Base-by-base conservation (phyloP, 2,113 vertebrate genomes). In the Pampusana beccarii region DNA sequence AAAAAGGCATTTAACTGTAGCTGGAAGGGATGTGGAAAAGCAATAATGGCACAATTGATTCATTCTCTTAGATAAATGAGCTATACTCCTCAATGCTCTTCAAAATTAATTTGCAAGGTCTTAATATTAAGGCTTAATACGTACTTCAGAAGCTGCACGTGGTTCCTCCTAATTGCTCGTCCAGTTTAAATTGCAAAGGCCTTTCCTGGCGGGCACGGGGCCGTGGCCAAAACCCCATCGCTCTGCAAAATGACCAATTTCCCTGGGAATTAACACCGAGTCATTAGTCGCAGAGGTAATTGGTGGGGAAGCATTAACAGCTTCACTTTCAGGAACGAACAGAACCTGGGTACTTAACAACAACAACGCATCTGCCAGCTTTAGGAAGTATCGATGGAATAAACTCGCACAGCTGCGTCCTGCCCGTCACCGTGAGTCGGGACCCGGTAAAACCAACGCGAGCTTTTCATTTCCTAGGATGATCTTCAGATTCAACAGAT, bases 341-440 rank as follows among this genome's bases (percentile, higher is more conserved):
- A 17, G 50, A 16, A 75, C 44, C 44, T 19, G 19, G 25, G 8
- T n/a, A 9, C 62, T 62, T 61, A 25, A 29, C 2, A 46, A 46
- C 19, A 40, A 28, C 15, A 14, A 25, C 3, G 6, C 4, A 53
- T 23, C 26, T 73, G 34, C 44, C 77, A 56, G 28, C 3, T 33
- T 18, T 1, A 48, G 58, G 83, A 38, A 79, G 50, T 8, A 36
- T 58, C 77, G 14, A 38, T 28, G 31, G 26, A 69, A 44, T 21
- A 15, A 65, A 33, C 29, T 51, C 9, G 0, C 3, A 9, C 34
- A 72, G 38, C 62, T 31, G 8, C 2, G 12, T 16, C 53, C 65
- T 15, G 48, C 36, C 51, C 79, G 10, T 8, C 13, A 2, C 34
- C 2, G 1, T 1, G 46, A 56, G 36, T 6, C 34, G 2, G 79